Conservation (phyloP, 1,140 invertebrate species). For the Mycetomoellerius zeteki region DNA sequence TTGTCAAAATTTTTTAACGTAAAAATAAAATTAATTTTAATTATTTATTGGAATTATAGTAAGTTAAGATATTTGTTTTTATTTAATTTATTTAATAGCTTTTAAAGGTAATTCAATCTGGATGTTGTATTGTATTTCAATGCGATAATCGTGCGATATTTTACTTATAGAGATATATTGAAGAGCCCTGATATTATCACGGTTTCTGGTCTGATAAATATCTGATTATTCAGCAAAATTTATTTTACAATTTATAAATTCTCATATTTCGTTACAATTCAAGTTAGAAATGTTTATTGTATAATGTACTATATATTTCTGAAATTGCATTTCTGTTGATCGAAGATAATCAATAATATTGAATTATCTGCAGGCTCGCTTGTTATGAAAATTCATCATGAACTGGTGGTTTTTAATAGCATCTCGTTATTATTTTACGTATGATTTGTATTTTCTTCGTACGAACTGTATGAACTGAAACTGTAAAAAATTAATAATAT, state of each 20-base stretch:
- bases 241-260: constrained; percentile 12
- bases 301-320: neutral
- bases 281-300: neutral
- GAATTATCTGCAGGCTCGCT: neutral
- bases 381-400: neutral
- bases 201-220: neutral
- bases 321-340: neutral
- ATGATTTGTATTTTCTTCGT: too few species aligned
- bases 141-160: neutral
- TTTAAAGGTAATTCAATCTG: neutral
- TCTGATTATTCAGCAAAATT: neutral
- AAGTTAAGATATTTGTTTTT: neutral
- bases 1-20: neutral
- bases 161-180: neutral
- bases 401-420: neutral
- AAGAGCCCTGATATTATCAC: neutral
- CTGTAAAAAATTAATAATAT: neutral
- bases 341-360: neutral
- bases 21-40: neutral
- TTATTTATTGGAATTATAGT: neutral
- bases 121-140: neutral
- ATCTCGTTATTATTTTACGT: neutral
- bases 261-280: neutral
- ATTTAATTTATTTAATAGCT: neutral
- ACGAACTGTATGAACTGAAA: too few species aligned